phyloP scores from a whole-genome alignment of 2,113 vertebrate species.

The Erpornis zantholeuca region DNA sequence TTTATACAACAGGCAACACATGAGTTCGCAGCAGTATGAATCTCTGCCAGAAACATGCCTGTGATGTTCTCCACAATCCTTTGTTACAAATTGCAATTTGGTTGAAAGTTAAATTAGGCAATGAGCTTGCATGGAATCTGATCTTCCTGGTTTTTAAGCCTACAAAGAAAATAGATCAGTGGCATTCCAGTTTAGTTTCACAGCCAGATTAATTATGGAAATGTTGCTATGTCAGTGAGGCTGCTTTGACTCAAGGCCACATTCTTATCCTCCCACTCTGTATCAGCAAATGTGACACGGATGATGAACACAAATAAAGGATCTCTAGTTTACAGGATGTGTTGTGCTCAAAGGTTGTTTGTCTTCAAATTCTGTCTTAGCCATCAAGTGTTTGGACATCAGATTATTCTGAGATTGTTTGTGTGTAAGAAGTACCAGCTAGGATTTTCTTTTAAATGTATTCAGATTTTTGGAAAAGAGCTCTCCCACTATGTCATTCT shows the following conservation, averaged over 20 bases:
- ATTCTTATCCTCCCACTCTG: background rate
- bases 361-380: background rate
- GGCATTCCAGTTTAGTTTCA: background rate
- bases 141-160: background rate
- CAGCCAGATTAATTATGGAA: constrained; percentile 5
- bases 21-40: background rate
- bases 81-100: background rate
- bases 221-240: background rate
- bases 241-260: constrained; percentile 6
- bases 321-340: background rate
- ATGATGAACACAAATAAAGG: background rate
- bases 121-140: background rate
- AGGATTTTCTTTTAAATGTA: background rate
- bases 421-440: background rate
- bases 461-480: background rate
- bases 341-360: background rate
- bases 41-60: background rate
- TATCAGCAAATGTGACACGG: background rate
- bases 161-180: background rate
- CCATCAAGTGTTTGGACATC: background rate
- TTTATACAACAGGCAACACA: background rate
- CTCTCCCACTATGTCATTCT: background rate
- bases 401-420: background rate
- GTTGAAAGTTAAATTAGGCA: background rate
- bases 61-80: background rate